Base-by-base conservation (phyloP, 2,113 vertebrate genomes). In the Callionymus lyra region DNA sequence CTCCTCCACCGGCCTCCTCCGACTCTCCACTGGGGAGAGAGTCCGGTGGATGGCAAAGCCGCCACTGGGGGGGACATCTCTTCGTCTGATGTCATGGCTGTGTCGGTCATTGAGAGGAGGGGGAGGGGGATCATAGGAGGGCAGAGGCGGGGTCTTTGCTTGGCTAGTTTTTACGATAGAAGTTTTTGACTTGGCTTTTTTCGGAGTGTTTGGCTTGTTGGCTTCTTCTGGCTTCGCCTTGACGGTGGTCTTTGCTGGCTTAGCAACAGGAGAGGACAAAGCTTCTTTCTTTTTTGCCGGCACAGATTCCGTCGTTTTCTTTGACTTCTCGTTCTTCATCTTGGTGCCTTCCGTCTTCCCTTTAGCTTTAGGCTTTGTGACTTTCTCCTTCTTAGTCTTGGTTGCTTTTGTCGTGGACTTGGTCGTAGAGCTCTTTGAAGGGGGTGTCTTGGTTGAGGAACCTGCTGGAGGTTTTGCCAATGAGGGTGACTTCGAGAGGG, bases 261-360 rank as follows among this genome's bases (percentile, higher is more conserved):
- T 91, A 12, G 79, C 4, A 3, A 18, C 45, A 14, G 66, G 50
- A 1, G 77, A 52, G 27, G 83, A 65, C 32, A 90, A 92, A 14
- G 80, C 47, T 0, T 48, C 84, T 48, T 89, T 93, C 50, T 94
- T 97, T 75, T 92, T 97, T 17, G 55, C 31, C 0, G 63, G 44
- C 18, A 57, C 12, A 0, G 44, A 56, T 0, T 80, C 85, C 16
- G 85, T 87, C 0, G 73, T 53, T 62, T 89, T 97, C 67, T 92
- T 98, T 6, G 77, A 59, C 50, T 94, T 96, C 6, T 97, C 92
- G 0, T 52, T 13, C 68, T 91, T 98, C 6, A 57, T 71, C 47
- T 77, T 93, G 5, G 82, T 77, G 15, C 63, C 85, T 13, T 96
- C 93, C 0, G 86, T 84, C 63, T 86, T 93, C 0, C 41, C 60